Evolutionary conservation across 2,113 vertebrate genomes (phyloP).

Genomic region (Podarcis cretensis): DNA sequence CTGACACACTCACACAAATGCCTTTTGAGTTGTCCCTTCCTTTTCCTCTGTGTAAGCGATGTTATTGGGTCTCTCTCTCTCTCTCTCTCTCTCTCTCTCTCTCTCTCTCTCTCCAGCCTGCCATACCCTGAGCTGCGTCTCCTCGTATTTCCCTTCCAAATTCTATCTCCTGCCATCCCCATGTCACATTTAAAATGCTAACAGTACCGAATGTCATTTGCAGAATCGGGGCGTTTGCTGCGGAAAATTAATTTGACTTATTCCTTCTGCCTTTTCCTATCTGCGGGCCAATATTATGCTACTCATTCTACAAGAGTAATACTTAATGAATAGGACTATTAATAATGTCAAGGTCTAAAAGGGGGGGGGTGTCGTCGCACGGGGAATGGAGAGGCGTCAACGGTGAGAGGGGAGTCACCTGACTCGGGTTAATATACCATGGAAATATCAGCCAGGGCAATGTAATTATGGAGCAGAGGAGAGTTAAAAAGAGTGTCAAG

Average conservation of each 20-base stretch:
- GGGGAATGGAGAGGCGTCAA: slow-evolving; percentile 87
- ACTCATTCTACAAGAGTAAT: slow-evolving; percentile 96
- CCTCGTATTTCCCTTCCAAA: slow-evolving; percentile 93
- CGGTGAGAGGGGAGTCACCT: slow-evolving; percentile 87
- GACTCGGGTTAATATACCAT: slow-evolving; percentile 95
- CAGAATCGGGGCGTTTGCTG: slow-evolving; percentile 91
- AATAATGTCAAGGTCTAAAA: slow-evolving; percentile 90
- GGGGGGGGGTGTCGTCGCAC: slow-evolving; percentile 78
- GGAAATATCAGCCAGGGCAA: slow-evolving; percentile 93
- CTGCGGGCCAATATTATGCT: slow-evolving; percentile 96
- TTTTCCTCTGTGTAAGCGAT: slow-evolving; percentile 69
- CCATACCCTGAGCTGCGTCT: slow-evolving; percentile 82
- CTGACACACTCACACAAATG: too few species aligned
- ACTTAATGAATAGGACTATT: slow-evolving; percentile 98
- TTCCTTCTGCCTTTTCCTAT: slow-evolving; percentile 91
- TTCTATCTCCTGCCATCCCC: slow-evolving; percentile 89
- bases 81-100: slow-evolving; percentile 39
- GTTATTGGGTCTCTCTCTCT: slow-evolving; percentile 73
- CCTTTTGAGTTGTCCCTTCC: slow-evolving; percentile 64
- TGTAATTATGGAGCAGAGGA: slow-evolving; percentile 93
- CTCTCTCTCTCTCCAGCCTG: slow-evolving; percentile 71
- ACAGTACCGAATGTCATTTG: slow-evolving; percentile 94
- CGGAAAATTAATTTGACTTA: slow-evolving; percentile 94
- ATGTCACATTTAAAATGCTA: slow-evolving; percentile 97
- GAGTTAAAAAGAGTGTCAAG: slow-evolving; percentile 78